Percentiles rank a stretch among this genome's conserved stretches.
These are phyloP conservation scores for Bombylius major DNA, from an alignment of 2,888 invertebrate species.

Conservation along the genomic window DNA sequence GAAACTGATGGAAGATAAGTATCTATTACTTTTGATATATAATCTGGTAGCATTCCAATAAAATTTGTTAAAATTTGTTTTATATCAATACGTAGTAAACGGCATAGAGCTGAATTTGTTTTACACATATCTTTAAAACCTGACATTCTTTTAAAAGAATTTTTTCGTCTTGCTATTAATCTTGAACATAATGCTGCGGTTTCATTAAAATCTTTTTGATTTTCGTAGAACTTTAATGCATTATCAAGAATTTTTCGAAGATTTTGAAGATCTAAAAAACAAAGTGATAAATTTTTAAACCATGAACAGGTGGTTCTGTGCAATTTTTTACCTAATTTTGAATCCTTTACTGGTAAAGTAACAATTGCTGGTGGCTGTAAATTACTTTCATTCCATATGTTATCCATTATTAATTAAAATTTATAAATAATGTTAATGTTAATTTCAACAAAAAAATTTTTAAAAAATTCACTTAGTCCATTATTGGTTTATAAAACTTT, in stretches of 20 bases:
- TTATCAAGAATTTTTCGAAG: background rate
- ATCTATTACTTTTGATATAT: constrained; percentile 11
- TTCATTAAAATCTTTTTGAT: constrained; percentile 18
- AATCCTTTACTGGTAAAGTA: constrained; percentile 18
- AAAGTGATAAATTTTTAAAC: background rate
- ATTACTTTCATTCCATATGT: constrained; percentile 27
- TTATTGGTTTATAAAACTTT: no score
- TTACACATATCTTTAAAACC: constrained; percentile 29
- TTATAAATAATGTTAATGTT: no score
- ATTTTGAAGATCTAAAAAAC: background rate
- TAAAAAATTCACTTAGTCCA: no score
- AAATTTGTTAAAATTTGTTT: constrained; percentile 24
- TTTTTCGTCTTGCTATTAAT: constrained; percentile 30
- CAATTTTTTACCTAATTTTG: background rate
- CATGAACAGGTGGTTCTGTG: no score
- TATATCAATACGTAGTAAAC: constrained; percentile 26
- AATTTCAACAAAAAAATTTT: no score
- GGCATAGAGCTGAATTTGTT: constrained; percentile 27
- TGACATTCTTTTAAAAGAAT: constrained; percentile 28
- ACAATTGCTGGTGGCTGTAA: constrained; percentile 28
- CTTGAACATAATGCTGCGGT: constrained; percentile 29
- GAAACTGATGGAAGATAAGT: constrained; percentile 25
- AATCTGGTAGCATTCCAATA: constrained; percentile 24
- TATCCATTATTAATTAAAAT: background rate
- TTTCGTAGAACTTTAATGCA: constrained; percentile 1